These are phyloP conservation scores for Lophius piscatorius DNA, from an alignment of 2,113 vertebrate genomes.

Conservation along the genomic window DNA sequence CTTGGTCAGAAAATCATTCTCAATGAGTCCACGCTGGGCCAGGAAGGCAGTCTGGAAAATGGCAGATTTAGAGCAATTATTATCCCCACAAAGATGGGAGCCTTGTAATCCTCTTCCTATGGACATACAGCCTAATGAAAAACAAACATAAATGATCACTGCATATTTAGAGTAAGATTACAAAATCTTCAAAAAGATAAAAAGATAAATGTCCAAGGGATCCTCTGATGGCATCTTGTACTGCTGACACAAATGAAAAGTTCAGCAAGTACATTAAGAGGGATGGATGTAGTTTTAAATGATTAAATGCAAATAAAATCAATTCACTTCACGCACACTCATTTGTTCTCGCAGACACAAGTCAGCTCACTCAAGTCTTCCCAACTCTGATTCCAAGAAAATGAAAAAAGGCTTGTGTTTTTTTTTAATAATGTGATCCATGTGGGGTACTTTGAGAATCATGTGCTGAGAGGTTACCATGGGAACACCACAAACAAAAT, in stretches of 20 bases:
- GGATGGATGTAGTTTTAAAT: constrained; percentile 54
- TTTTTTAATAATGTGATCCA: constrained; percentile 79
- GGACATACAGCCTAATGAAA: constrained; percentile 36
- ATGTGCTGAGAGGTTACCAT: constrained; percentile 71
- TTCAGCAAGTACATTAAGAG: constrained; percentile 17
- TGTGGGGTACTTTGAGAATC: constrained; percentile 79
- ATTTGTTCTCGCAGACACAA: constrained; percentile 61
- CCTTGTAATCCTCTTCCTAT: constrained; percentile 38
- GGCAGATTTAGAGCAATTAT: constrained; percentile 63
- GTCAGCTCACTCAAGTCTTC: constrained; percentile 46
- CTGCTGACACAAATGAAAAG: constrained; percentile 32
- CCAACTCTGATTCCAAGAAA: constrained; percentile 57
- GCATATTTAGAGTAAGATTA: constrained; percentile 37
- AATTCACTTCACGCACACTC: constrained; percentile 56
- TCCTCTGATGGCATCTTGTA: constrained; percentile 13
- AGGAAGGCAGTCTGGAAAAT: constrained; percentile 92
- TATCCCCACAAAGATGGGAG: constrained; percentile 52
- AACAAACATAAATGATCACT: constrained; percentile 30
- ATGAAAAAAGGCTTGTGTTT: constrained; percentile 54
- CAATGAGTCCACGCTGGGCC: constrained; percentile 94
- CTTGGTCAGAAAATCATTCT: constrained; percentile 97
- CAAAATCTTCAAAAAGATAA: constrained; percentile 21
- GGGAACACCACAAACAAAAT: constrained; percentile 74
- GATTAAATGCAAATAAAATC: constrained; percentile 57
- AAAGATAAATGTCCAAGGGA: constrained; percentile 32